Conservation (phyloP, 2,888 invertebrate species). For the Pteria penguin region DNA sequence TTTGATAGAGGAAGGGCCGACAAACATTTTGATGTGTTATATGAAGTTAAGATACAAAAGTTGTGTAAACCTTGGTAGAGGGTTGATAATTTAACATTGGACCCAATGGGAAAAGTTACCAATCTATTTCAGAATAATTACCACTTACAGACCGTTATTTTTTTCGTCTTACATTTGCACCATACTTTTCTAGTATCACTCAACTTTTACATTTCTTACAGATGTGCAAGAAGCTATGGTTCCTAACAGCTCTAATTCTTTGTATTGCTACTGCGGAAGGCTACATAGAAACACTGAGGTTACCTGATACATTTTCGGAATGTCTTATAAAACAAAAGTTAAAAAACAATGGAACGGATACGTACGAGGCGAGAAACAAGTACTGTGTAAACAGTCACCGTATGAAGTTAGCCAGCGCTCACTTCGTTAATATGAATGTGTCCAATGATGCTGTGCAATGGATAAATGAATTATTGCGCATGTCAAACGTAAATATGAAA, state of each 20-base stretch:
- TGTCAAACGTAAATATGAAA: slow-evolving; percentile 35
- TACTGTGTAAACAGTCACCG: slow-evolving; percentile 30
- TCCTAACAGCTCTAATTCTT: background rate
- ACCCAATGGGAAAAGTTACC: no score
- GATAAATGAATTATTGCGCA: slow-evolving; percentile 42
- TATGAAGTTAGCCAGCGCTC: slow-evolving; percentile 22
- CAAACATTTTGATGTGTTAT: no score
- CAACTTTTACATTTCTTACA: no score
- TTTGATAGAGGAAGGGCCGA: no score
- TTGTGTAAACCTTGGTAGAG: no score
- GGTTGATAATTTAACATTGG: no score
- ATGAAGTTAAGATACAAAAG: no score
- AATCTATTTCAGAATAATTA: no score
- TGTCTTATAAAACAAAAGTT: slow-evolving; percentile 19
- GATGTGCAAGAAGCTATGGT: slow-evolving; percentile 13
- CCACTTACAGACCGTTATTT: no score
- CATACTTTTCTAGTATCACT: no score
- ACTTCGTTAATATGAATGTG: slow-evolving; percentile 7
- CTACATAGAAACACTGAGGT: slow-evolving; percentile 26
- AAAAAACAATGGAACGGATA: slow-evolving; percentile 24
- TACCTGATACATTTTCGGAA: slow-evolving; percentile 31
- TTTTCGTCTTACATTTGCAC: no score
- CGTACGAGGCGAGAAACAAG: slow-evolving; percentile 20
- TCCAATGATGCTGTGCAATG: slow-evolving; percentile 33
- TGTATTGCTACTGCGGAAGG: background rate